Evolutionary conservation across 1,140 invertebrate genomes (phyloP), one percentile per base, ranked within the genome.

Genomic region (Zaprionus tsacasi): DNA sequence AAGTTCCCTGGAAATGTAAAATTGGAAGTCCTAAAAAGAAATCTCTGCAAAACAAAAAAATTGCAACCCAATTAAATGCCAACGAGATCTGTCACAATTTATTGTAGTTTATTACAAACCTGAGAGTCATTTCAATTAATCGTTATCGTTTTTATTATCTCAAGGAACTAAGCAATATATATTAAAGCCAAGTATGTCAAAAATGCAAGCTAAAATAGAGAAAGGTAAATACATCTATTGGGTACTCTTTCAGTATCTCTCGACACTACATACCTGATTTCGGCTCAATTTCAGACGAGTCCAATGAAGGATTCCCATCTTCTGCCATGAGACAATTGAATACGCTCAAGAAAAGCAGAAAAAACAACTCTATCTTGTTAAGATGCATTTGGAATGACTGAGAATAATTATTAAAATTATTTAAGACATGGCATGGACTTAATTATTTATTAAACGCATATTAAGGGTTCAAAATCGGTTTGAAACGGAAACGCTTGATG

Each of bases 21-120:
- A 45, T 81, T 81, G 69, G 69, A 73, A 56, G 78, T 45, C 60
- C 33, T 38, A 54, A 40, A 40, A 40, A 5, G 27, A n/a, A n/a
- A n/a, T 40, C 13, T 30, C 27, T 30, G 1, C 27, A 40, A 7
- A 13, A 40, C 21, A 40, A 40, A n/a, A n/a, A 7, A n/a, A 13
- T 40, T 6, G 7, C n/a, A 63, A 63, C 10, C 17, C 35, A 63
- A 56, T 35, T 35, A 27, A 60, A 17, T 21, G 30, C 1, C 25
- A 8, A 17, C 25, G 25, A 27, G 68, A 36, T 12, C 33, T 1
- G 8, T 58, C 50, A 64, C 59, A 68, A 65, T 78, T 76, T 52
- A 30, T 30, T 30, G 6, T 5, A 6, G 8, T 79, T 79, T 75
- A 80, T 75, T 63, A 15, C 61, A 66, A 40, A 45, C 40, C 3